These are phyloP conservation scores for Heterocephalus glaber DNA, from an alignment of 2,113 vertebrate genomes.

Conservation along the genomic window DNA sequence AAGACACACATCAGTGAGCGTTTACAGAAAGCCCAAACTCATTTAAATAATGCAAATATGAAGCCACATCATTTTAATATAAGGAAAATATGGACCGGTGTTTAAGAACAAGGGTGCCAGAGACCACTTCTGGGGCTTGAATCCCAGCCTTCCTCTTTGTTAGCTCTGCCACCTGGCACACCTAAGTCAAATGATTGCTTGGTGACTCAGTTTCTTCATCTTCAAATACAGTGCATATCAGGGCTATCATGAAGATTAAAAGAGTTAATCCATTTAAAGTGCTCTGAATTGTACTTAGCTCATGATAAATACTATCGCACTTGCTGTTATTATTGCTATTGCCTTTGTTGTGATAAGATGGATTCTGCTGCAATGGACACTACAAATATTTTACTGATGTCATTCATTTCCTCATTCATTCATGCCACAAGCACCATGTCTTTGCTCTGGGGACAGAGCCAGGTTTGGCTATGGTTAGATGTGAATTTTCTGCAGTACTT, in stretches of 20 bases:
- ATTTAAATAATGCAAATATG: no score
- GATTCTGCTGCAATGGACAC: neutral
- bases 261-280: no score
- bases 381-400: neutral
- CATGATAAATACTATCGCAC: fast-evolving
- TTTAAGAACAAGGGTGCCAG: fast-evolving
- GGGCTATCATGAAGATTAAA: fast-evolving
- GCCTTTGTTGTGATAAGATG: neutral
- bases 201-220: neutral
- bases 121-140: no score
- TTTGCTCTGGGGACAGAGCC: fast-evolving
- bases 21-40: neutral
- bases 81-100: fast-evolving
- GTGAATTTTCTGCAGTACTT: neutral
- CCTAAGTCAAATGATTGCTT: no score
- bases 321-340: neutral
- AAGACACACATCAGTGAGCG: neutral
- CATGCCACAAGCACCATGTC: fast-evolving
- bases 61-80: fast-evolving
- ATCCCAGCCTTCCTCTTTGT: neutral
- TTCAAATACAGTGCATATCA: neutral
- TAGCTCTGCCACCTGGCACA: neutral
- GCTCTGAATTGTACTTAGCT: fast-evolving
- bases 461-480: fast-evolving
- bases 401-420: fast-evolving